Base-by-base conservation (phyloP, 2,888 invertebrate species). In the Caenorhabditis parvicauda region DNA sequence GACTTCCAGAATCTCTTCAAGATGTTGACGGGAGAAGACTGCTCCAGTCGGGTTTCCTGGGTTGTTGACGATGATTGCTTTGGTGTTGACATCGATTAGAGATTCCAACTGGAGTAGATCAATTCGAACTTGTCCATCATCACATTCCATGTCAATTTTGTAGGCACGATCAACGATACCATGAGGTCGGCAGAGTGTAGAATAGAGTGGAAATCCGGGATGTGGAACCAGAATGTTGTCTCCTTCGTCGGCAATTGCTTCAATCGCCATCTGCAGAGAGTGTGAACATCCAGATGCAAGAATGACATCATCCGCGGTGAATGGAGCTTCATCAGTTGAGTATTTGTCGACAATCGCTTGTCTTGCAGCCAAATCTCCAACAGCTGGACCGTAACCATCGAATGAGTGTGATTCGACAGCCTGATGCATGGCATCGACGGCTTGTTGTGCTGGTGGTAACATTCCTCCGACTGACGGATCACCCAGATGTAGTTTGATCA, bases 11-110 rank as follows among this genome's bases (percentile, higher is more conserved):
- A 98, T 88, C 69, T 89, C 88, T 69, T 85, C 82, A 53, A 96
- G 85, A 83, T 98, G 96, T 53, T 88, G 83, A 64, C 87, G 87
- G 59, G 86, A 87, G 82, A 89, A 98, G 17, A 95, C 95, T 1
- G 93, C 93, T 29, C 96, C 96, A 81, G 95, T 95, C 0, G 98
- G 98, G 84, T 98, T 98, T 62, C 93, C 94, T 0, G 96, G 98
- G 84, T 95, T 98, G 82, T 92, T 95, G 54, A 98, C 86, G 45
- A 98, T 85, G 72, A 98, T 88, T 1, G 91, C 92, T 0, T 89
- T 89, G 0, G 96, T 98, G 54, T 89, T 87, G 25, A 88, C 87
- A 83, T 98, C 93, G 76, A 98, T 92, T 82, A 90, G 87, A 45
- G 86, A 87, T 82, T 92, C 92, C 82, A 98, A 83, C 81, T 93